Evolutionary conservation across 2,113 vertebrate genomes (phyloP).

Genomic region (Tupaia chinensis): DNA sequence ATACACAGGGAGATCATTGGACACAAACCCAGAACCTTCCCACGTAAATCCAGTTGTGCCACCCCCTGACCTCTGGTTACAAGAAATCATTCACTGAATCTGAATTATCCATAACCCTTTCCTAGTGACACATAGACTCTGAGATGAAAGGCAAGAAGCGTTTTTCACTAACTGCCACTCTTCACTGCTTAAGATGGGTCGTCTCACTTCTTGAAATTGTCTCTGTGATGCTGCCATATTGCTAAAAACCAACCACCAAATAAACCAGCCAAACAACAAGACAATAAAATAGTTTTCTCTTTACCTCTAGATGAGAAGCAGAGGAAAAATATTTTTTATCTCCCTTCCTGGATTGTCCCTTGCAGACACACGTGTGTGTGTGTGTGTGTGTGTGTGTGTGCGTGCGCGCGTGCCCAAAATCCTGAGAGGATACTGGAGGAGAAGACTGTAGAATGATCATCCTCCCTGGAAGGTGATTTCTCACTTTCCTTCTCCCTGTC

Average conservation of each 20-base stretch:
- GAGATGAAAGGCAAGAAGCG: not conserved
- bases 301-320: not conserved
- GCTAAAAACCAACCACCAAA: slow-evolving; percentile 16
- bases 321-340: not conserved
- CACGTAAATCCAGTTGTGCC: too few species aligned
- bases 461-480: too few species aligned
- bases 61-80: not conserved
- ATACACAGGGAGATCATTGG: too few species aligned
- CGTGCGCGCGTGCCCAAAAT: too few species aligned
- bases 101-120: not conserved
- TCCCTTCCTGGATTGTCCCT: slow-evolving; percentile 8
- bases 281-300: not conserved
- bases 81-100: not conserved
- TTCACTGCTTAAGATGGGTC: not conserved
- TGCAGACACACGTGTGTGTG: not conserved
- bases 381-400: too few species aligned
- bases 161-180: not conserved
- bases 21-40: too few species aligned
- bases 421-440: too few species aligned
- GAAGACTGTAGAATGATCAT: too few species aligned
- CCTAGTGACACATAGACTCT: not conserved
- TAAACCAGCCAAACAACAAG: not conserved
- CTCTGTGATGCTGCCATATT: not conserved
- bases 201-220: not conserved
- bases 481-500: too few species aligned